phyloP scores from a whole-genome alignment of 1,140 invertebrate genomes.

The Magallana gigas region DNA sequence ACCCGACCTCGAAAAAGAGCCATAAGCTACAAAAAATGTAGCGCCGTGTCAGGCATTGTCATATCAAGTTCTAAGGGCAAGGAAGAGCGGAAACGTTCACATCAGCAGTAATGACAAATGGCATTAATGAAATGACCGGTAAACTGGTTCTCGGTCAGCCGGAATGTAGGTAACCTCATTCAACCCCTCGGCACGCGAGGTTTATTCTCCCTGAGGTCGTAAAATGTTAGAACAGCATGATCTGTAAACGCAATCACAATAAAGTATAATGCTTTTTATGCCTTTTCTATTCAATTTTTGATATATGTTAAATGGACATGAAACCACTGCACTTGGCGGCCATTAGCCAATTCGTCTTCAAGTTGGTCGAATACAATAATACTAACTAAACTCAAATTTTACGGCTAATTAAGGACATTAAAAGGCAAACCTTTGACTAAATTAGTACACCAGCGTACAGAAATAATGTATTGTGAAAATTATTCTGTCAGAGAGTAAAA shows the following conservation, averaged over 20 bases:
- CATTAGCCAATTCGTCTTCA: too few species aligned
- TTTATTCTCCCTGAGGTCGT: neutral
- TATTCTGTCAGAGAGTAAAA: too few species aligned
- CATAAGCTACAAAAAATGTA: neutral
- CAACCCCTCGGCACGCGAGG: neutral
- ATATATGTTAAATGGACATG: conserved; percentile 4
- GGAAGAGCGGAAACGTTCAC: conserved; percentile 11
- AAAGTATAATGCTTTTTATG: neutral
- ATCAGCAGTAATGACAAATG: neutral
- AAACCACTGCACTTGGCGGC: neutral
- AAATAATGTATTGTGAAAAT: too few species aligned
- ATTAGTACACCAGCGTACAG: too few species aligned
- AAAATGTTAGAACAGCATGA: conserved; percentile 11
- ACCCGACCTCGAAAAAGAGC: neutral
- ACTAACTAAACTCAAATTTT: too few species aligned
- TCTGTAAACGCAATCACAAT: neutral
- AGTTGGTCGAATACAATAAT: too few species aligned
- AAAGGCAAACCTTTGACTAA: too few species aligned
- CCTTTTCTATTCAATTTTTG: neutral
- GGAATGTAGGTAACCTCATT: neutral
- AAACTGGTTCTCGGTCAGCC: conserved; percentile 4
- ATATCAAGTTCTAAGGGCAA: conserved; percentile 9
- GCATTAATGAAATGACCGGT: neutral
- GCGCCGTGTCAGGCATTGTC: neutral
- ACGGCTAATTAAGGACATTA: too few species aligned